phyloP scores from a whole-genome alignment of 2,888 invertebrate species.

The Invenusta paracnida region DNA sequence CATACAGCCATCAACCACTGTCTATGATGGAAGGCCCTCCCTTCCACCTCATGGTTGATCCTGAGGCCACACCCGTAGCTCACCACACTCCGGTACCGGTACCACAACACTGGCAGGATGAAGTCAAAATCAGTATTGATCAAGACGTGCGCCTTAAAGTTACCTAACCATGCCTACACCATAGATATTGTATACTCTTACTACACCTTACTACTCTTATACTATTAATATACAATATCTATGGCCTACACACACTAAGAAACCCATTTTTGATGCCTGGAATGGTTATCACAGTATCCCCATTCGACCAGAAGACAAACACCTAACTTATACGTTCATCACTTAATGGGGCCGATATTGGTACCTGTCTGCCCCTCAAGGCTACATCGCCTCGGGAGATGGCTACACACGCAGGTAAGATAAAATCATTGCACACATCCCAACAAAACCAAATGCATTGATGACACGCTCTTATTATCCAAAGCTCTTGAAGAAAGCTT shows the following conservation, averaged over 20 bases:
- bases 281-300: background rate
- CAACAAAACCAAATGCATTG: background rate
- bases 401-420: background rate
- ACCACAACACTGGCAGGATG: background rate
- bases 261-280: background rate
- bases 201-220: background rate
- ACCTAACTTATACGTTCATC: too few relatives aligned
- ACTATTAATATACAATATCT: background rate
- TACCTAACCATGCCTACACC: too few relatives aligned
- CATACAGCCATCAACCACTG: conserved; percentile 43
- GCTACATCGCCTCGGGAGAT: too few relatives aligned
- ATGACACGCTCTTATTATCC: background rate
- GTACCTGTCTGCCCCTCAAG: too few relatives aligned
- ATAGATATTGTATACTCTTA: too few relatives aligned
- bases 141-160: background rate
- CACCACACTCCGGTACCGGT: conserved; percentile 40
- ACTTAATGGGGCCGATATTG: too few relatives aligned
- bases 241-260: background rate
- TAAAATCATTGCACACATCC: background rate
- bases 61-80: conserved; percentile 42
- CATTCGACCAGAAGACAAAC: too few relatives aligned
- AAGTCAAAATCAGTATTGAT: background rate
- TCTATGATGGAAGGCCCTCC: conserved; percentile 45
- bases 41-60: conserved; percentile 43
- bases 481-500: too few relatives aligned